Evolutionary conservation across 2,113 vertebrate genomes (phyloP).

Genomic region (Ceuthmochares aereus): DNA sequence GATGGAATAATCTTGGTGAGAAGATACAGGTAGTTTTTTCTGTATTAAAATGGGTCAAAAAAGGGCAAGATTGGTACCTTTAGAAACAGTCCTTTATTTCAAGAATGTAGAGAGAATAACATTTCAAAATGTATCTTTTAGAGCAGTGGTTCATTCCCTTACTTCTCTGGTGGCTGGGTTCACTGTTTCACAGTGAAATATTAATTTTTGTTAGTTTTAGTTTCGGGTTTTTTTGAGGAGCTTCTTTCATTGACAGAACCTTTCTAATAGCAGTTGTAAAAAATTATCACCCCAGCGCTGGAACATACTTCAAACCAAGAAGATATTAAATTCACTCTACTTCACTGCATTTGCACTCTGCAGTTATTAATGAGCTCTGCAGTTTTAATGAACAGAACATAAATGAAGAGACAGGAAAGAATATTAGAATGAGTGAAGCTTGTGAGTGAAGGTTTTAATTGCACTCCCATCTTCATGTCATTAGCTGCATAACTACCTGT

Average conservation of each 20-base stretch:
- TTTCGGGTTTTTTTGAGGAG: not conserved
- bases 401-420: not conserved
- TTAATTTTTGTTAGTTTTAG: not conserved
- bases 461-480: constrained; percentile 36
- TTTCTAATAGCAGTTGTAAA: not conserved
- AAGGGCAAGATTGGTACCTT: not conserved
- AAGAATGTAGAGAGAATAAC: not conserved
- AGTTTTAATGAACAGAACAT: constrained; percentile 59
- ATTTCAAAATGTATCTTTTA: not conserved
- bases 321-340: not conserved
- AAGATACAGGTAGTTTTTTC: not conserved
- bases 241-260: not conserved
- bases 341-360: not conserved
- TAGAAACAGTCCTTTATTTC: not conserved
- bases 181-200: not conserved
- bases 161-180: not conserved
- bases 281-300: not conserved
- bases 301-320: not conserved
- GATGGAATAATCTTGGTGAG: too few species aligned
- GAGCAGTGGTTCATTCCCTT: not conserved
- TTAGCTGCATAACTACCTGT: constrained; percentile 58
- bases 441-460: constrained; percentile 61
- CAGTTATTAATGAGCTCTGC: constrained; percentile 57
- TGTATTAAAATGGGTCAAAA: not conserved
- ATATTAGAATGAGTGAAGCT: not conserved